These are phyloP conservation scores for Ctenodactylus gundi DNA, from an alignment of 2,113 vertebrate genomes.

Conservation along the genomic window DNA sequence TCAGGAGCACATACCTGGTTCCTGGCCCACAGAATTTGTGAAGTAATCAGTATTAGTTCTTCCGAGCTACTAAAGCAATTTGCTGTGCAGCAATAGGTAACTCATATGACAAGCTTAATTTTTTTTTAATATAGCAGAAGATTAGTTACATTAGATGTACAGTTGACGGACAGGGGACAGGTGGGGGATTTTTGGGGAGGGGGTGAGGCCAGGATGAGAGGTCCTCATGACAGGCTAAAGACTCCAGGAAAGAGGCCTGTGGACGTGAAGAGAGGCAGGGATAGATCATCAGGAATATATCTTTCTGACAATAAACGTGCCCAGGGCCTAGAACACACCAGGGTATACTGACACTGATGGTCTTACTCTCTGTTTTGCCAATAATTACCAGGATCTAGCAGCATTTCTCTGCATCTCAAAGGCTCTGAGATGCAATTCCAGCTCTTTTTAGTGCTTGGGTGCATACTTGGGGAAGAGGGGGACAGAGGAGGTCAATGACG, in stretches of 20 bases:
- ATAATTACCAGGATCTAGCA: background rate
- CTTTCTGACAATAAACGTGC: background rate
- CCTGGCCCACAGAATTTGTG: background rate
- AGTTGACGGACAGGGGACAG: background rate
- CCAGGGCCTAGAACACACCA: background rate
- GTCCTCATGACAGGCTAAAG: background rate
- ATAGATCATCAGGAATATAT: background rate
- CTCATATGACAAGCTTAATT: background rate
- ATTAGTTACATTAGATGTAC: background rate
- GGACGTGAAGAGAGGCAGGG: background rate
- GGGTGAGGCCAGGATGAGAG: background rate
- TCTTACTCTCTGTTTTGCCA: background rate
- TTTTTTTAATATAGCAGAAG: background rate
- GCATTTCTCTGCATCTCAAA: background rate
- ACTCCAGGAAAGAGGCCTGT: background rate
- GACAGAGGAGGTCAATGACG: background rate
- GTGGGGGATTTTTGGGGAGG: background rate
- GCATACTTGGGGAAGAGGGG: fast-evolving
- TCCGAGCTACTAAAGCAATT: background rate
- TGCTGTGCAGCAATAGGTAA: background rate
- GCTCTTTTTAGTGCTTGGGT: background rate
- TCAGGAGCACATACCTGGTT: background rate
- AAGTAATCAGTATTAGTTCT: background rate
- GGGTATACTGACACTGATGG: background rate
- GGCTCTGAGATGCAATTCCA: background rate